phyloP scores from a whole-genome alignment of 2,113 vertebrate species.

The Dicentrarchus labrax region DNA sequence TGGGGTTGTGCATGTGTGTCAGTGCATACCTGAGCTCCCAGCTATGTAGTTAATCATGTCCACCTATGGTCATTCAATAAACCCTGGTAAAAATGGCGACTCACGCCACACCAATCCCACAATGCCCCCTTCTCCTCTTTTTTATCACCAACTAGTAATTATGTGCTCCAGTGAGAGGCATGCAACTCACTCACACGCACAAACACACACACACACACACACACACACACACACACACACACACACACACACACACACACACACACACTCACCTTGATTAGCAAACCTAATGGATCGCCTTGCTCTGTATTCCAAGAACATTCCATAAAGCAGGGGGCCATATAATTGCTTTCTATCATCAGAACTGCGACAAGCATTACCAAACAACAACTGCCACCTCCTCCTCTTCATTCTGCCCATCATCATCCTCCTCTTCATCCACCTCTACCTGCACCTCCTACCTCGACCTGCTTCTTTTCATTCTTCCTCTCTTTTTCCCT shows the following conservation, averaged over 20 bases:
- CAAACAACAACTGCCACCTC: constrained; percentile 10
- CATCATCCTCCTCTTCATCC: constrained; percentile 4
- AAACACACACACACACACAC: constrained; percentile 18
- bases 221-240: constrained; percentile 54
- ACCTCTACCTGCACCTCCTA: not conserved
- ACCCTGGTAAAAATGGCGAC: constrained; percentile 44
- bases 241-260: constrained; percentile 9
- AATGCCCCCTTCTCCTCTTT: constrained; percentile 62
- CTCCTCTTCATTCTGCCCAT: constrained; percentile 13
- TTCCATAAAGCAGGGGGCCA: constrained; percentile 68
- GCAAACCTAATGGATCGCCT: constrained; percentile 68
- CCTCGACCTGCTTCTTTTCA: constrained; percentile 12
- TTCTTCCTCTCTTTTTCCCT: not conserved
- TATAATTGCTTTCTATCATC: constrained; percentile 71
- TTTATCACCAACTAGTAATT: constrained; percentile 77
- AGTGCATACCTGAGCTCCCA: constrained; percentile 57
- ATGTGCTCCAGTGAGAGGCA: constrained; percentile 75
- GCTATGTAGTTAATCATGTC: constrained; percentile 65
- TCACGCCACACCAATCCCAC: constrained; percentile 50
- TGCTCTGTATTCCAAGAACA: constrained; percentile 76
- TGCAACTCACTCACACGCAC: constrained; percentile 27
- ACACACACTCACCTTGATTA: constrained; percentile 68
- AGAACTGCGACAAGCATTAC: constrained; percentile 44
- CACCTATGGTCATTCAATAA: constrained; percentile 63
- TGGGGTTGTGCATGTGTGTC: constrained; percentile 15